A percentile compares a stretch with the other conserved stretches of the same genome.
These are phyloP conservation scores for Xiphophorus hellerii DNA, from an alignment of 2,113 vertebrate genomes.

Conservation along the genomic window DNA sequence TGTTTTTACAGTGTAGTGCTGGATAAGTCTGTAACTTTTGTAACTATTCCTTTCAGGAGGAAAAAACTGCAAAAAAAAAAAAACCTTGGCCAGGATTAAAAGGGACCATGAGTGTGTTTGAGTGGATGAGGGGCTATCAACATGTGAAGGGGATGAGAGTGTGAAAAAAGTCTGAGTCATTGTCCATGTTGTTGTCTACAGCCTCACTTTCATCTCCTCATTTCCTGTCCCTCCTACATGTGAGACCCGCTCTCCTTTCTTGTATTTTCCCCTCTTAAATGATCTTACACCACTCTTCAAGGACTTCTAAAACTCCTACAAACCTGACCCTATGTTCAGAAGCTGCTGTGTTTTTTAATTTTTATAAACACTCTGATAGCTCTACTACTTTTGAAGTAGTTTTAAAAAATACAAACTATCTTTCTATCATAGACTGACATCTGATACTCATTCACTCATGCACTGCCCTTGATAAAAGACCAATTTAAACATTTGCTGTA, in stretches of 20 bases:
- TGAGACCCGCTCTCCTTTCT: conserved; percentile 14
- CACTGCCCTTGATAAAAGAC: background rate
- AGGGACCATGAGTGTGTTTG: conserved; percentile 7
- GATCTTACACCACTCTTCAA: conserved; percentile 2
- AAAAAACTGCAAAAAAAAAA: background rate
- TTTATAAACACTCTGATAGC: too few relatives aligned
- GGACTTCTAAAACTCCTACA: background rate
- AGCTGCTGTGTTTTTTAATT: too few relatives aligned
- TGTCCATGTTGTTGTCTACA: conserved; percentile 3
- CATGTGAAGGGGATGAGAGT: conserved; percentile 12
- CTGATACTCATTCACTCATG: background rate
- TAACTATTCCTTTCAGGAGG: background rate
- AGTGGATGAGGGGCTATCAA: background rate
- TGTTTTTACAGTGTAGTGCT: background rate
- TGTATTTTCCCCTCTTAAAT: conserved; percentile 1
- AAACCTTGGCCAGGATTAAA: conserved; percentile 5
- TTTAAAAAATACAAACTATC: background rate
- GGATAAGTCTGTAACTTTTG: conserved; percentile 1
- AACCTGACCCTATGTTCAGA: background rate
- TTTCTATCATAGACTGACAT: background rate
- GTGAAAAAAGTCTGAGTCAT: conserved; percentile 25
- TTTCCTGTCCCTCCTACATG: conserved; percentile 35
- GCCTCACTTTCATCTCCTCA: conserved; percentile 48
- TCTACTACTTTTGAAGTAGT: background rate
- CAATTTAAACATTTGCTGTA: too few relatives aligned